These are phyloP conservation scores for Halisarca cf. caerulea DNA, from an alignment of 37 sponge, comb jelly and placozoan genomes.

Conservation along the genomic window DNA sequence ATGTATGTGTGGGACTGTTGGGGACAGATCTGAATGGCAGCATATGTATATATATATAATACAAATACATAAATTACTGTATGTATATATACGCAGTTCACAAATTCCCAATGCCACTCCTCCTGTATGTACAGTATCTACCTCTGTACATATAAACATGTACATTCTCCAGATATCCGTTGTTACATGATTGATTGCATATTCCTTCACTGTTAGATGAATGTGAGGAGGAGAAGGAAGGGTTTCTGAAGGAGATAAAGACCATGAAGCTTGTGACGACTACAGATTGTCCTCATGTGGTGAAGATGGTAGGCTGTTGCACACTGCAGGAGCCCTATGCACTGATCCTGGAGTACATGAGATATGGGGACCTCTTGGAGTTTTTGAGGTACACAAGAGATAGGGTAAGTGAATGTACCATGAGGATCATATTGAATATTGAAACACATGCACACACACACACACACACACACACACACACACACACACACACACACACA, in stretches of 20 bases:
- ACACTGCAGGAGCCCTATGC: constrained; percentile 7
- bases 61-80: too few relatives aligned
- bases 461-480: constrained; percentile 10
- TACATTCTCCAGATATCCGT: too few relatives aligned
- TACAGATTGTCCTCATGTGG: background rate
- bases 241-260: constrained; percentile 12
- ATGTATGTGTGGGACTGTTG: too few relatives aligned
- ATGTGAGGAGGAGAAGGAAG: too few relatives aligned
- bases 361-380: constrained; percentile 3
- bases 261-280: background rate
- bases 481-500: constrained; percentile 30
- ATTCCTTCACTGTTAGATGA: too few relatives aligned
- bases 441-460: background rate
- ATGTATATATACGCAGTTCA: too few relatives aligned
- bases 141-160: too few relatives aligned
- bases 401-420: background rate
- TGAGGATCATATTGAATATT: background rate
- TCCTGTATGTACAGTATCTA: too few relatives aligned
- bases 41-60: too few relatives aligned
- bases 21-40: too few relatives aligned
- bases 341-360: constrained; percentile 3
- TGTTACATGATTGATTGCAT: too few relatives aligned
- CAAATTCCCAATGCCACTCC: too few relatives aligned
- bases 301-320: constrained; percentile 9
- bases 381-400: background rate